Conservation (phyloP, 2,797 vertebrate genomes). For the Danio tinwini region DNA sequence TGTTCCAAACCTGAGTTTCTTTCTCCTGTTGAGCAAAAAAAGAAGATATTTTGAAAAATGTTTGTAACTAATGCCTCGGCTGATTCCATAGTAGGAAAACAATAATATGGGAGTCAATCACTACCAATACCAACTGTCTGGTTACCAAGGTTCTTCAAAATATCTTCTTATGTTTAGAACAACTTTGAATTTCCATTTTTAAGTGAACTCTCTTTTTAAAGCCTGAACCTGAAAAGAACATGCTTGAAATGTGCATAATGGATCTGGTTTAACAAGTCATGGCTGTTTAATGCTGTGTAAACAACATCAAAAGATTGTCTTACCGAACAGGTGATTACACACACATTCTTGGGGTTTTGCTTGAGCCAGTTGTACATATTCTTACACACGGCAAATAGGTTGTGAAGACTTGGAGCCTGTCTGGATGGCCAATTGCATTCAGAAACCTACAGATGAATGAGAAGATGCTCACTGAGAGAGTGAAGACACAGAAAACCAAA, state of each 20-base stretch:
- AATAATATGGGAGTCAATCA: too few relatives aligned
- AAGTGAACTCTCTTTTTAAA: too few relatives aligned
- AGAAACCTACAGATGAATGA: slow-evolving; percentile 83
- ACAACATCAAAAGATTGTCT: slow-evolving; percentile 62
- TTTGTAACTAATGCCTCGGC: too few relatives aligned
- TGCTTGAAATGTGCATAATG: not conserved
- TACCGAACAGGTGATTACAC: slow-evolving; percentile 99
- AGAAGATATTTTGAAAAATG: too few relatives aligned
- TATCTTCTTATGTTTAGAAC: too few relatives aligned
- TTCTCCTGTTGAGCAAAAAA: too few relatives aligned
- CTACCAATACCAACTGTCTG: too few relatives aligned
- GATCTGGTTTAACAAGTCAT: not conserved
- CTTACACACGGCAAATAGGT: slow-evolving; percentile 97
- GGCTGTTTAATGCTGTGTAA: too few relatives aligned
- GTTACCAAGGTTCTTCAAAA: too few relatives aligned
- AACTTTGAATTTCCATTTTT: too few relatives aligned
- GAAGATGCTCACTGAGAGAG: not conserved
- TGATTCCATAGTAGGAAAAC: too few relatives aligned
- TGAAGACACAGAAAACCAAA: not conserved
- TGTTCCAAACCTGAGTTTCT: too few relatives aligned
- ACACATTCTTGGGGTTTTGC: slow-evolving; percentile 98
- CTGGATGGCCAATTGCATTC: slow-evolving; percentile 96
- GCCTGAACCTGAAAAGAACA: not conserved
- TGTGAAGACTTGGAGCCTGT: slow-evolving; percentile 96
- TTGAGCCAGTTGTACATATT: slow-evolving; percentile 99